Evolutionary conservation across 2,888 invertebrate genomes (phyloP), one percentile per base, ranked within the genome.

Genomic region (Phyllotreta striolata): DNA sequence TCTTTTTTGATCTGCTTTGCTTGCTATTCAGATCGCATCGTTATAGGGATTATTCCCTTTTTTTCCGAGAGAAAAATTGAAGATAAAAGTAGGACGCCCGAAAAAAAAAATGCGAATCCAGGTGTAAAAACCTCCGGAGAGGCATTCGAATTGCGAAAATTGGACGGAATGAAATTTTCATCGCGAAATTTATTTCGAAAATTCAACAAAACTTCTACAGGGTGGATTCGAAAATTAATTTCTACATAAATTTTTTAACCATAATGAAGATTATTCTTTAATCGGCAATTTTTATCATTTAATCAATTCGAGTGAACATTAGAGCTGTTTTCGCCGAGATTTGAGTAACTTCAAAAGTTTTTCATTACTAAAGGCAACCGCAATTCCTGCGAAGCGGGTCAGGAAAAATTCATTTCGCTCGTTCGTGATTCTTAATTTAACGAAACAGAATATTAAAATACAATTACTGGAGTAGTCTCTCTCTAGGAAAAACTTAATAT

Each of bases 361-460:
- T 24, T 24, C 24, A 24, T 24, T 24, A 24, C 24, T 4, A 24
- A 24, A 24, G 24, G 24, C 24, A 24, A 24, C 24, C 24, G 24
- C 24, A 24, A 24, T 24, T 24, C 24, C 24, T 24, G 24, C 24
- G 24, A 24, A 24, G 24, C 24, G 24, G 24, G 24, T 24, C 24
- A 24, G 24, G 43, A 35, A 59, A 43, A 52, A 52, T 52, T 54
- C 52, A 13, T 60, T 52, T 49, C 24, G 9, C 52, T 38, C 10
- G 13, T 55, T 55, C 40, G 12, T 55, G 24, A 24, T 24, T 24
- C 24, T 3, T 24, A 24, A 24, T 24, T 24, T 24, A 24, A 52
- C 55, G 44, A 41, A 64, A 39, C 37, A 57, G 38, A 54, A 64
- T 63, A 62, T 66, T 58, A 66, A 61, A 66, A 66, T 59, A 66